Evolutionary conservation across 1,140 invertebrate genomes (phyloP), one percentile per base, ranked within the genome.

Genomic region (Oryzaephilus surinamensis): DNA sequence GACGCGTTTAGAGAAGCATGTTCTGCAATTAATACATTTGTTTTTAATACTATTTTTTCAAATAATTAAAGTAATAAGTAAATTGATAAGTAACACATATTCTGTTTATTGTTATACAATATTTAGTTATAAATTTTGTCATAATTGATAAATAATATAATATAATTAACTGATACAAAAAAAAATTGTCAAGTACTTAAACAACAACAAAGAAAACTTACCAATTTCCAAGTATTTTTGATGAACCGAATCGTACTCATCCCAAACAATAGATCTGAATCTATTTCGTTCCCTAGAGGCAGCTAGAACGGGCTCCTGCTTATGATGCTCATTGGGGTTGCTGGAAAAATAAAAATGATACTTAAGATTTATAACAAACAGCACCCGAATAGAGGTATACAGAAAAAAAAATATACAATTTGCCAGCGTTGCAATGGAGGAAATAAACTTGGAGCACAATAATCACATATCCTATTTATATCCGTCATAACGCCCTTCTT

Each of bases 201-300:
- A 32, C 15, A 32, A 32, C 15, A 16, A 32, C 6, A 32, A 3
- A 17, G 5, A 16, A 8, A 27, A 66, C 75, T 81, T 65, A 91
- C 88, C 84, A 45, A 95, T 89, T 73, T 91, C 86, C 45, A 94
- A 71, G 66, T 92, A 94, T 57, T 91, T 89, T 55, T 93, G 87
- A 66, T 91, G 85, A 11, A 86, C 69, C 2, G 81, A 80, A 57
- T 93, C 87, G 61, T 92, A 94, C 54, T 86, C 79, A 45, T 92
- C 89, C 91, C 90, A 95, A 2, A 76, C 73, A 40, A 86, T 76
- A 33, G 76, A 81, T 34, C 82, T 76, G 59, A 88, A 93, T 32
- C 84, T 72, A 60, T 84, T 89, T 26, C 79, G 73, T 61, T 89
- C 86, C 54, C 79, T 82, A 29, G 77, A 88, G 40, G 77, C 77